Evolutionary conservation across 2,113 vertebrate species (phyloP), one percentile per base, ranked within the genome.

Genomic region (Galbula dea): DNA sequence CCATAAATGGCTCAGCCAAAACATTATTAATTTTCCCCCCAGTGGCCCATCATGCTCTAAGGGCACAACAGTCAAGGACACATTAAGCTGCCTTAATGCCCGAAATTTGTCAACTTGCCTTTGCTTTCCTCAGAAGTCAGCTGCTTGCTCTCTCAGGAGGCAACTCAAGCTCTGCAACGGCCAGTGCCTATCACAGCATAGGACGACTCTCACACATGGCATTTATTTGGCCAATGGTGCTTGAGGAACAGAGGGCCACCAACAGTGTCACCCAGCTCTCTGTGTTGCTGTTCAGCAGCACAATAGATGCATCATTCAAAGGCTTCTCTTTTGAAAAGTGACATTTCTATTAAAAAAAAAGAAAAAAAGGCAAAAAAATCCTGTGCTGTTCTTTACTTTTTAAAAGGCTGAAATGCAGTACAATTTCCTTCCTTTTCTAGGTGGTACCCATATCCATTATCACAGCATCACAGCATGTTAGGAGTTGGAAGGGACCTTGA

Each of bases 401-500:
- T 29, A 71, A 81, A 83, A 9, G 12, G 32, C 34, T 26, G 2
- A 71, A 79, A 62, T 45, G 21, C n/a, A 63, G 49, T 58, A 37
- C 58, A 48, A 30, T 19, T 8, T n/a, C 34, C 39, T 45, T 81
- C 11, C 29, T 41, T 89, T 83, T 43, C 68, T 73, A 73, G 45
- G 9, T 13, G 3, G 15, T 48, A 51, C 7, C n/a, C 4, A 0
- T 16, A 58, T n/a, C 6, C 15, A 11, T 32, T 43, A 6, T n/a
- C n/a, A n/a, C n/a, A n/a, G n/a, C n/a, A n/a, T n/a, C n/a, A n/a
- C n/a, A n/a, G n/a, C n/a, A n/a, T n/a, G n/a, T n/a, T n/a, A n/a
- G n/a, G n/a, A n/a, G n/a, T n/a, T n/a, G n/a, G n/a, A n/a, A n/a
- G n/a, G n/a, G n/a, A n/a, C n/a, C n/a, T n/a, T n/a, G n/a, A n/a